Base-by-base conservation (phyloP, 2,797 vertebrate genomes). In the Melanitta fusca region DNA sequence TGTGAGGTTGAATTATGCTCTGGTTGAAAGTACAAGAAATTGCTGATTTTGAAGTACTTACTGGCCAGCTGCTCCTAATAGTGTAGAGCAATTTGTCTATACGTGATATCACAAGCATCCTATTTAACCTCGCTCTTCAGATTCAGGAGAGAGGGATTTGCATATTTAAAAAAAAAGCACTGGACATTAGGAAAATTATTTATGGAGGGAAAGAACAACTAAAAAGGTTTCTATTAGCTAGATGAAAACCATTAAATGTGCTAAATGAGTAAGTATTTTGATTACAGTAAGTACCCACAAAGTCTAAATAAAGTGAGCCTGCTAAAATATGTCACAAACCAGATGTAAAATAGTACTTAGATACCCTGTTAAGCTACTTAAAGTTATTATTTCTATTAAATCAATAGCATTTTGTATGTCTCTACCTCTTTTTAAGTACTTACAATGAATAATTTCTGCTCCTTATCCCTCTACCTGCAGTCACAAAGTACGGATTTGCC, bases 221-320 rank as follows among this genome's bases (percentile, higher is more conserved):
- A 27, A 93, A 74, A 61, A 85, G 72, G 58, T 87, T 92, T 75
- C 69, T 87, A 43, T 80, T 88, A 92, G 41, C 75, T 77, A 68
- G 80, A 82, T 60, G 45, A 93, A 85, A 96, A 94, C 32, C 75
- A 77, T 85, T 36, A 79, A 75, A 92, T 72, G 34, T 89, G 34
- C 81, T 93, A 92, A 80, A 95, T 88, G 57, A 62, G 65, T 87
- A 88, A 68, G 65, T 80, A 79, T 83, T 87, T 73, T 94, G 38
- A 89, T 96, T 78, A 85, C 68, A 81, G 0, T 65, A 91, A 85
- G 30, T 77, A 88, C 43, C 82, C 57, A 61, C 64, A 86, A 71
- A 84, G 30, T 64, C 56, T 51, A 73, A 91, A 93, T 19, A 86
- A 74, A 79, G 36, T 77, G 45, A 94, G 39, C 34, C 47, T 90